Evolutionary conservation across 2,797 vertebrate genomes (phyloP).

Genomic region (Propithecus deckenii): DNA sequence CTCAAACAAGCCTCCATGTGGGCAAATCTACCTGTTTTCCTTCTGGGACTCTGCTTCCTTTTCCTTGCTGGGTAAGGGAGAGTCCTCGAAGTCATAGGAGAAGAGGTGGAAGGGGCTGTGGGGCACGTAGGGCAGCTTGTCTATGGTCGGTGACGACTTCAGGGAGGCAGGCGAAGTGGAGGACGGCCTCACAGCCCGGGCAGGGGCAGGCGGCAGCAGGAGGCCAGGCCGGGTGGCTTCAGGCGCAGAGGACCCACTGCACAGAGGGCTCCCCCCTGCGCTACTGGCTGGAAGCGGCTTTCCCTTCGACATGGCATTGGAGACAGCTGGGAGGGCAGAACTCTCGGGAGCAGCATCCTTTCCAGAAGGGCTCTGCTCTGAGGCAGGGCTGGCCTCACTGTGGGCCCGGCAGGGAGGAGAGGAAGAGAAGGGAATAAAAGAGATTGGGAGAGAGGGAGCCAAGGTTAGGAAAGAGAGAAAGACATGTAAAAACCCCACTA

Average conservation of each 20-base stretch:
- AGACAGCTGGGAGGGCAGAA: slow-evolving; percentile 86
- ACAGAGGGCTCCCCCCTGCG: slow-evolving; percentile 74
- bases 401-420: slow-evolving; percentile 52
- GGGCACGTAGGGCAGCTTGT: slow-evolving; percentile 92
- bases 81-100: slow-evolving; percentile 94
- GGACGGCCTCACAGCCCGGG: slow-evolving; percentile 45
- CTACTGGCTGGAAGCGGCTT: slow-evolving; percentile 82
- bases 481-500: neutral
- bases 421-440: slow-evolving; percentile 52
- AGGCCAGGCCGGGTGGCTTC: slow-evolving; percentile 64
- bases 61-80: slow-evolving; percentile 83
- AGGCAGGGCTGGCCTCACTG: slow-evolving; percentile 81
- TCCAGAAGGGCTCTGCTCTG: slow-evolving; percentile 62
- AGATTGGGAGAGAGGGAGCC: neutral
- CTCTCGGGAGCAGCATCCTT: slow-evolving; percentile 86
- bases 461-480: slow-evolving; percentile 51
- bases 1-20: neutral
- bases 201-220: slow-evolving; percentile 75
- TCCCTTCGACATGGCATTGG: slow-evolving; percentile 84
- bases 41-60: slow-evolving; percentile 86
- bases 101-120: slow-evolving; percentile 93
- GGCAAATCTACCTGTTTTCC: slow-evolving; percentile 88
- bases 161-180: slow-evolving; percentile 80
- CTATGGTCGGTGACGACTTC: slow-evolving; percentile 83
- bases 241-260: slow-evolving; percentile 79